phyloP scores from a whole-genome alignment of 2,797 vertebrate species.

The Sebastiscus albofasciatus region DNA sequence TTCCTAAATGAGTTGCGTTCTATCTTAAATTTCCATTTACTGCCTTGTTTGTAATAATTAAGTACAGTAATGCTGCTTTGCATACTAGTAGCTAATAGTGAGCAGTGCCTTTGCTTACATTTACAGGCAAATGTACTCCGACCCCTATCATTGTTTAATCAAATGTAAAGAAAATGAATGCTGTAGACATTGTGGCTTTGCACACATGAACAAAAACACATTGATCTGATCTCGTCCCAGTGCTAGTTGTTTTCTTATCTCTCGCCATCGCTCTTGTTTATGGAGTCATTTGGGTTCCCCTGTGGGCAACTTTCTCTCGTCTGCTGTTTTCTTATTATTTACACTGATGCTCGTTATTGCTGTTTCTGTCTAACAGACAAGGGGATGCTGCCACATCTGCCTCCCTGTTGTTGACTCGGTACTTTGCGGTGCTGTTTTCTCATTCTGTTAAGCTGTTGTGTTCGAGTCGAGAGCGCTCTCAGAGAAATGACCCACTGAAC shows the following conservation, averaged over 20 bases:
- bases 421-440: conserved; percentile 10
- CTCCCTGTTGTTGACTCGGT: conserved; percentile 9
- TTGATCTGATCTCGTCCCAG: background rate
- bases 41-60: background rate
- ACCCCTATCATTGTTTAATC: background rate
- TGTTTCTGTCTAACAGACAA: conserved; percentile 36
- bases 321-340: conserved; percentile 33
- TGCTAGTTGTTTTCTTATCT: conserved; percentile 6
- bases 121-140: background rate
- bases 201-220: background rate
- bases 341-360: conserved; percentile 37
- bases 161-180: background rate
- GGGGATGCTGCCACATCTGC: conserved; percentile 36
- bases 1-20: background rate
- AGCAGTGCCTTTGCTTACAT: background rate
- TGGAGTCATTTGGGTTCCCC: conserved; percentile 19
- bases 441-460: conserved; percentile 27
- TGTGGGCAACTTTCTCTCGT: background rate
- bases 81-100: background rate
- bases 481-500: conserved; percentile 38
- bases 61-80: background rate
- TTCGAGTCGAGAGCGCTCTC: background rate
- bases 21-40: background rate
- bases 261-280: background rate
- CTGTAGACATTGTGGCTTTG: background rate